Evolutionary conservation across 2,888 invertebrate genomes (phyloP).

Genomic region (Yponomeuta cagnagella): DNA sequence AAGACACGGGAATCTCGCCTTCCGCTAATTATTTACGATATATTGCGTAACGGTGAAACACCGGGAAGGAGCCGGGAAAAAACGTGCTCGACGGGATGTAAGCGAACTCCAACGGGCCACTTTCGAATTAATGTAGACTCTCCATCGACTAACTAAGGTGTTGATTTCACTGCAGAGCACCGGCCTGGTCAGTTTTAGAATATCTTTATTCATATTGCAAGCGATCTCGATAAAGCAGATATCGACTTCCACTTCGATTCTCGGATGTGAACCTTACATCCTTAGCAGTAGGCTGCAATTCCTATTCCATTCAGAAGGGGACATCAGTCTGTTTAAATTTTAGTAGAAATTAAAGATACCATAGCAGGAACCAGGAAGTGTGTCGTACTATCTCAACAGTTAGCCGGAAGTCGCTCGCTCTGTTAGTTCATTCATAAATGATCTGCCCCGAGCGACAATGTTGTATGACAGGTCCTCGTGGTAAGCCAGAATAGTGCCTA

Average conservation of each 20-base stretch:
- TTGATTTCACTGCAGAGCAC: slow-evolving; percentile 33
- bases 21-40: slow-evolving; percentile 76
- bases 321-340: slow-evolving; percentile 56
- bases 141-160: slow-evolving; percentile 40
- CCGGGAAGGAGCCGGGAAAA: slow-evolving; percentile 71
- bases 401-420: slow-evolving; percentile 74
- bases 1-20: slow-evolving; percentile 74
- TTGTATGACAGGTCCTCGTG: slow-evolving; percentile 55
- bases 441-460: slow-evolving; percentile 59
- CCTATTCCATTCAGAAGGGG: slow-evolving; percentile 27
- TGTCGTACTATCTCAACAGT: slow-evolving; percentile 75
- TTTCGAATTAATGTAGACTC: slow-evolving; percentile 37
- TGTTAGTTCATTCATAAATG: slow-evolving; percentile 75
- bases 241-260: slow-evolving; percentile 51
- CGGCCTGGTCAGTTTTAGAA: slow-evolving; percentile 61
- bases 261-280: slow-evolving; percentile 42
- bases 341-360: slow-evolving; percentile 70
- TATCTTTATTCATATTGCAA: slow-evolving; percentile 72
- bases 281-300: slow-evolving; percentile 31
- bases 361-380: slow-evolving; percentile 76
- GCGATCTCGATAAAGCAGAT: slow-evolving; percentile 64
- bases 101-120: slow-evolving; percentile 42
- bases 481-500: slow-evolving; percentile 45
- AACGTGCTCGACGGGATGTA: slow-evolving; percentile 69
- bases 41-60: slow-evolving; percentile 75